Conservation (phyloP, 2,888 invertebrate genomes). For the Nipponacmea schrenckii region DNA sequence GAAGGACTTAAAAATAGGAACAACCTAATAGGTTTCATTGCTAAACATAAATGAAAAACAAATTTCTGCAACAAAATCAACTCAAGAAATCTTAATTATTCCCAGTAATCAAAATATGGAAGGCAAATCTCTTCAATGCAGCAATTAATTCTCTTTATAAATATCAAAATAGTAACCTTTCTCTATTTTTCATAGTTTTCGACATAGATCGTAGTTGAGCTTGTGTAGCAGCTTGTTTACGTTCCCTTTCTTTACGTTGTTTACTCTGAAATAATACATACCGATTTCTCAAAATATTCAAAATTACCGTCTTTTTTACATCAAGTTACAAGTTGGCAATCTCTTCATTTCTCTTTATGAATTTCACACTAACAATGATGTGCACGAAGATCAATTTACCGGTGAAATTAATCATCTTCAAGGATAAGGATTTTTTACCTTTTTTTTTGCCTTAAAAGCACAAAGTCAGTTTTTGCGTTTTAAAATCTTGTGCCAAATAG, state of each 20-base stretch:
- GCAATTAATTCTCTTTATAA: no score
- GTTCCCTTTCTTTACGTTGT: slow-evolving; percentile 79
- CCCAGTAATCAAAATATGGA: no score
- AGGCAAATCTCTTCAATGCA: no score
- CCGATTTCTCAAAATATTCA: background rate
- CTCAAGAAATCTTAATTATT: no score
- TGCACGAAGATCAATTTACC: background rate
- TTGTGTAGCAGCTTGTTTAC: slow-evolving; percentile 72
- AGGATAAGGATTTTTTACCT: no score
- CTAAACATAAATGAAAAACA: no score
- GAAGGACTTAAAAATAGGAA: no score
- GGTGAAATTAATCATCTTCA: background rate
- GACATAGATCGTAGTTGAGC: slow-evolving; percentile 79
- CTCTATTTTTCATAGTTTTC: slow-evolving; percentile 80
- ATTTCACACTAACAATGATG: background rate
- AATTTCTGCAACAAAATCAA: background rate
- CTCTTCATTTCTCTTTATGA: no score
- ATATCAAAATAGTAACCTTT: slow-evolving; percentile 55
- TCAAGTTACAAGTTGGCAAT: no score
- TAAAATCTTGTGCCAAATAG: background rate
- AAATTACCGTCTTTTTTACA: background rate
- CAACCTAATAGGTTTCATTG: no score
- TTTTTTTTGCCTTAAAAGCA: no score
- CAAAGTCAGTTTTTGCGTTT: no score
- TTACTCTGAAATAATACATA: slow-evolving; percentile 50